Evolutionary conservation across 2,113 vertebrate genomes (phyloP), one percentile per base, ranked within the genome.

Genomic region (Poicephalus gulielmi): DNA sequence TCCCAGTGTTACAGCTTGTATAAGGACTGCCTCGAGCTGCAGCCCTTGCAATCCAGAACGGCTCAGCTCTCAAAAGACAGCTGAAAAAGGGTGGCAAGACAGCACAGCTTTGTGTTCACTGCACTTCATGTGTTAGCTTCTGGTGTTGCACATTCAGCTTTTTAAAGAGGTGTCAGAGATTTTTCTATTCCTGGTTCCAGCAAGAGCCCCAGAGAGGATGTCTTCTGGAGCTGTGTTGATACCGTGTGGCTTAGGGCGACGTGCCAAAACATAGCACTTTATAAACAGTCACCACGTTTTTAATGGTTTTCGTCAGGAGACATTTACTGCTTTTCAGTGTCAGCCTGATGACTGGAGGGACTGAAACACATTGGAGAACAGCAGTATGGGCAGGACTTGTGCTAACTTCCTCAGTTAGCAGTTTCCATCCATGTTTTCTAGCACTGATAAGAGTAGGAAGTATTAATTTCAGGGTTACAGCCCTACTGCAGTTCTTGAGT

Each of bases 31-130:
- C 59, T 84, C n/a, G 22, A 68, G 66, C 9, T 47, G 59, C 19
- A 93, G 46, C 19, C 28, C 60, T 82, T 81, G 53, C 37, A 86
- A 35, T 69, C 23, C 60, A 96, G 49, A 78, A 27, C 25, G 47
- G 35, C 1, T 1, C 14, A 81, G 59, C 52, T 94, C 71, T 78
- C 67, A 77, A 73, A 93, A 84, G 75, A 79, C 73, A 91, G 50
- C 75, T 91, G 87, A 53, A 87, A 70, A 75, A 73, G 28, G 53
- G 75, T 80, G 85, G 14, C 44, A 83, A 88, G 85, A 90, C 55
- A 88, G 83, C 59, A 77, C 88, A 92, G 75, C 71, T 95, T 93
- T 93, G 87, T 90, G 76, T 90, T 88, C 86, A 52, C 90, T 0
- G 13, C 86, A 83, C 88, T 92, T 83, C 9, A 86, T 12, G 39